Conservation (phyloP, 92 coral and sea anemone genomes). For the Ricordea florida region DNA sequence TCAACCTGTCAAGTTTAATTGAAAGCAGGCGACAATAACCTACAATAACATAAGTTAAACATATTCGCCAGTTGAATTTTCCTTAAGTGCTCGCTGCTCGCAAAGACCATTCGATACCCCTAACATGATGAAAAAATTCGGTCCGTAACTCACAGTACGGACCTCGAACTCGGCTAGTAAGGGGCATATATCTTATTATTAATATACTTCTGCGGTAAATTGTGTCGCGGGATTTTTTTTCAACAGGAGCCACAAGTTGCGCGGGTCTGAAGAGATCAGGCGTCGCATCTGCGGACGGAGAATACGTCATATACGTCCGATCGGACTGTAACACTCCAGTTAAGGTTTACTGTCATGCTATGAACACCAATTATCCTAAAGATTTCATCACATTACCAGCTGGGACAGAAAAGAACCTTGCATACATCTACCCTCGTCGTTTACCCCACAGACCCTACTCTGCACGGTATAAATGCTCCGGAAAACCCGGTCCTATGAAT, state of each 20-base stretch:
- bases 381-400: slow-evolving; percentile 83
- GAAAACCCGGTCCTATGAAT: slow-evolving; percentile 46
- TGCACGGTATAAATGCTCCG: slow-evolving; percentile 78
- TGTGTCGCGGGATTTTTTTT: neutral
- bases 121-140: no score
- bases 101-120: no score
- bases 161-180: no score
- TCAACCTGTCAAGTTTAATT: neutral
- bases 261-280: slow-evolving; percentile 77
- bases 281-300: slow-evolving; percentile 81
- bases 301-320: slow-evolving; percentile 80
- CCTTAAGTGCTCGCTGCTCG: no score
- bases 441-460: slow-evolving; percentile 73
- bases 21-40: neutral
- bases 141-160: no score
- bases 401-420: slow-evolving; percentile 88
- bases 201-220: neutral
- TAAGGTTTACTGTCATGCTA: slow-evolving; percentile 91
- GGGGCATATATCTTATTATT: neutral
- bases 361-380: slow-evolving; percentile 82
- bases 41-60: no score
- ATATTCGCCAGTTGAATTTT: no score
- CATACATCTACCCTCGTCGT: slow-evolving; percentile 78
- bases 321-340: slow-evolving; percentile 80
- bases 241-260: slow-evolving; percentile 86